Percentiles rank a stretch among this genome's conserved stretches.
These are phyloP conservation scores for Eupithecia tripunctaria DNA, from an alignment of 2,888 invertebrate genomes.

Conservation along the genomic window DNA sequence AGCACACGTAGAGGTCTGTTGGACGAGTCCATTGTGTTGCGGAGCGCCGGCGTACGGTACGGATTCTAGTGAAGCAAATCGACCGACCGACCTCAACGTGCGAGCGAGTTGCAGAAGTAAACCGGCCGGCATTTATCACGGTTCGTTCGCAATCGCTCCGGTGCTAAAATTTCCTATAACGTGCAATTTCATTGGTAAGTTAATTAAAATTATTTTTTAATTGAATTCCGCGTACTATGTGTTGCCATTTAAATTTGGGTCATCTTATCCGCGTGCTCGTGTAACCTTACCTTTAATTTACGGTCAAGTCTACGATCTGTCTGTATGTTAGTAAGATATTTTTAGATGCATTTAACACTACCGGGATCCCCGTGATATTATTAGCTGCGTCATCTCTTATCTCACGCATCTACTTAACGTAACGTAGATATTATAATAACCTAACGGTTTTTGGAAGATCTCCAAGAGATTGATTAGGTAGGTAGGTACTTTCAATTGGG, in stretches of 20 bases:
- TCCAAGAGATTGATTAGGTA: constrained; percentile 52
- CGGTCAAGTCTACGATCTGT: constrained; percentile 44
- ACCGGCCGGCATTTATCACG: constrained; percentile 80
- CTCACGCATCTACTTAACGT: constrained; percentile 16
- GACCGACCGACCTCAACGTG: constrained; percentile 68
- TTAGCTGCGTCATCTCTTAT: constrained; percentile 36
- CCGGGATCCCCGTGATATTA: constrained; percentile 26
- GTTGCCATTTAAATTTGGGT: constrained; percentile 1
- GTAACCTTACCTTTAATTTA: constrained; percentile 30
- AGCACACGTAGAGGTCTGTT: constrained; percentile 68
- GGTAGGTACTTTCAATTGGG: constrained; percentile 51
- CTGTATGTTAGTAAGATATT: constrained; percentile 41
- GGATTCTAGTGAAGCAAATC: constrained; percentile 74
- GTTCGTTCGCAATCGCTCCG: constrained; percentile 69
- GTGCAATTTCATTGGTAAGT: constrained; percentile 64
- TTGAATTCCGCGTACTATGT: neutral
- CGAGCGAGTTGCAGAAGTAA: constrained; percentile 68
- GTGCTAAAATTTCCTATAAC: constrained; percentile 56
- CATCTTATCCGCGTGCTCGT: constrained; percentile 1
- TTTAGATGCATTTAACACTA: constrained; percentile 38
- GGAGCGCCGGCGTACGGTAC: constrained; percentile 67
- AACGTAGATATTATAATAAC: constrained; percentile 11
- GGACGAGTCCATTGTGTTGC: constrained; percentile 70
- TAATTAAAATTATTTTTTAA: constrained; percentile 33
- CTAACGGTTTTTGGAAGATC: constrained; percentile 44